phyloP scores from a whole-genome alignment of 2,888 invertebrate species.

The Amiota communis region DNA sequence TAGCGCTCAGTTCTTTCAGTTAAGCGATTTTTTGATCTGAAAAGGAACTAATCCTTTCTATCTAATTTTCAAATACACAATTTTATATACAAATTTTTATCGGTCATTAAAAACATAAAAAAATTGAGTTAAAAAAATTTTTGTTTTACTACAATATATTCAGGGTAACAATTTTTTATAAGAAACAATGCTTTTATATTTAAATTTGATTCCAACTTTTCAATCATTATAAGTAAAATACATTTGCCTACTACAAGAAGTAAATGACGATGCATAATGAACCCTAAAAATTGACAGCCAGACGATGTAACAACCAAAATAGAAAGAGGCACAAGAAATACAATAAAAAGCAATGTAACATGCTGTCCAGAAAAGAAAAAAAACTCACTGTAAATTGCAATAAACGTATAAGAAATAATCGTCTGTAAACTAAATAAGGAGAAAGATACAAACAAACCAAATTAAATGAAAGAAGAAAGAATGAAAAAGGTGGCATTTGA shows the following conservation, averaged over 20 bases:
- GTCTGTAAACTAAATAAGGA: not conserved
- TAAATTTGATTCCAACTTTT: too few relatives aligned
- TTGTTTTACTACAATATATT: too few relatives aligned
- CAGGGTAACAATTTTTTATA: too few relatives aligned
- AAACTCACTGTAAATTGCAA: too few relatives aligned
- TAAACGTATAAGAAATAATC: not conserved
- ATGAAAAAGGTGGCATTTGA: slow-evolving; percentile 17
- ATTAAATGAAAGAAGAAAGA: not conserved
- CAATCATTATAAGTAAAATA: too few relatives aligned
- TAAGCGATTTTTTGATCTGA: too few relatives aligned
- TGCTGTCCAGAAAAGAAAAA: not conserved
- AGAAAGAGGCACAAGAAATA: not conserved
- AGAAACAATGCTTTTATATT: too few relatives aligned
- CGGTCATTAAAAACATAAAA: too few relatives aligned
- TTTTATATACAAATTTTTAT: slow-evolving; percentile 12
- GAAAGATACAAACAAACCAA: not conserved
- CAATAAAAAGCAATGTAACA: slow-evolving; percentile 16
- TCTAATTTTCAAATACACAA: not conserved
- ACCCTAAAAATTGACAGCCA: slow-evolving; percentile 18
- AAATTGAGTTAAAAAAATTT: too few relatives aligned
- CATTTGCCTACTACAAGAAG: too few relatives aligned
- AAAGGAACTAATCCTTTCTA: too few relatives aligned
- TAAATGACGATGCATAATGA: slow-evolving; percentile 11
- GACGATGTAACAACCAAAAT: slow-evolving; percentile 19
- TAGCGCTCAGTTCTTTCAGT: not conserved